Evolutionary conservation across 2,888 invertebrate species (phyloP).

Genomic region (Amphipoea lucens): DNA sequence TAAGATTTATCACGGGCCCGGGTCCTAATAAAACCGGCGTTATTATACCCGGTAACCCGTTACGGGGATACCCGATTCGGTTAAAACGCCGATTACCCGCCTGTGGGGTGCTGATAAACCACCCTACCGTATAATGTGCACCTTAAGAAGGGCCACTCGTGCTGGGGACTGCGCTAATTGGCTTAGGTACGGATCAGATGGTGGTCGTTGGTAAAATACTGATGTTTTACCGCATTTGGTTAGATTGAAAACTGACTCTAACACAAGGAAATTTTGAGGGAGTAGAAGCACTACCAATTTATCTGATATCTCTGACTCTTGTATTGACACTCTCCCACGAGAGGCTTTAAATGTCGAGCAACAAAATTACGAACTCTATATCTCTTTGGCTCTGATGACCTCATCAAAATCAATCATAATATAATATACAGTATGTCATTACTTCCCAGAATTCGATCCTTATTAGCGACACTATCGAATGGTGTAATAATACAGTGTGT

Average conservation of each 20-base stretch:
- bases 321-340: no score
- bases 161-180: constrained; percentile 25
- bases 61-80: constrained; percentile 41
- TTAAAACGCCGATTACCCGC: constrained; percentile 60
- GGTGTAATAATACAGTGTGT: no score
- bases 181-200: constrained; percentile 9
- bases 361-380: background rate
- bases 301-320: background rate
- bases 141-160: constrained; percentile 34
- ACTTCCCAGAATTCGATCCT: no score
- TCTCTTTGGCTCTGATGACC: background rate
- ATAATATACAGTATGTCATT: no score
- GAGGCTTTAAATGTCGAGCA: background rate
- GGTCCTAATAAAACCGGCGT: constrained; percentile 46
- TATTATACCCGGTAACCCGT: constrained; percentile 51
- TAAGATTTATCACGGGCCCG: constrained; percentile 41
- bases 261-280: no score
- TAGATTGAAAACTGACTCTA: background rate
- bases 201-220: background rate
- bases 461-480: no score
- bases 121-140: constrained; percentile 27
- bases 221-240: constrained; percentile 3
- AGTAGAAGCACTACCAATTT: no score
- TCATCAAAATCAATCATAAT: background rate
- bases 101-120: constrained; percentile 63